A percentile compares a stretch with the other conserved stretches of the same genome.
Evolutionary conservation across 2,888 invertebrate genomes (phyloP).

Genomic region (Sinodicranocentrus sp.): DNA sequence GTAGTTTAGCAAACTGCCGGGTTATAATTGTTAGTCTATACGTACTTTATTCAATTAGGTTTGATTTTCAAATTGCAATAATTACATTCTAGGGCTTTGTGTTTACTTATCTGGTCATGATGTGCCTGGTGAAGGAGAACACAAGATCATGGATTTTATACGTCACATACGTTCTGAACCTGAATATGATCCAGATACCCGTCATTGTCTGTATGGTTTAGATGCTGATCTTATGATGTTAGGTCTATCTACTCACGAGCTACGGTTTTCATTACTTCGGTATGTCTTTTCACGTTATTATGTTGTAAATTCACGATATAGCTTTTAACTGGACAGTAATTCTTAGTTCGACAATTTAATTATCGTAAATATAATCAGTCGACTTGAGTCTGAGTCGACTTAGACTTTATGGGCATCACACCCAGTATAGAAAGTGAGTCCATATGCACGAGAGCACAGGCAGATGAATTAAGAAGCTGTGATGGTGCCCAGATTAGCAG

Average conservation of each 20-base stretch:
- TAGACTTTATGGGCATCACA: too few relatives aligned
- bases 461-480: too few relatives aligned
- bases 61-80: too few relatives aligned
- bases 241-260: constrained; percentile 96
- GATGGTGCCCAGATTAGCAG: too few relatives aligned
- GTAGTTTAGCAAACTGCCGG: neutral
- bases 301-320: too few relatives aligned
- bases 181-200: constrained; percentile 92
- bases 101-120: constrained; percentile 78
- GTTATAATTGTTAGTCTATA: constrained; percentile 1
- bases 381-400: too few relatives aligned
- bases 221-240: constrained; percentile 99
- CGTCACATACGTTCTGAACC: constrained; percentile 88
- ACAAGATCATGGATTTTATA: constrained; percentile 99
- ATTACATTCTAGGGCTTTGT: constrained; percentile 51
- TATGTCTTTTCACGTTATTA: too few relatives aligned
- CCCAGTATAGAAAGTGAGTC: too few relatives aligned
- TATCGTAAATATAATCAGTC: too few relatives aligned
- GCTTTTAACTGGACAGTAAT: too few relatives aligned
- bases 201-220: constrained; percentile 97
- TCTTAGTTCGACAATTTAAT: too few relatives aligned
- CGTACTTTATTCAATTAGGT: neutral
- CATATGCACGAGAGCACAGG: too few relatives aligned
- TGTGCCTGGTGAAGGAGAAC: constrained; percentile 97
- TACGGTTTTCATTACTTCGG: constrained; percentile 94